A percentile compares a stretch with the other conserved stretches of the same genome.
phyloP scores from a whole-genome alignment of 2,888 invertebrate species.

The Lasioglossum morio region DNA sequence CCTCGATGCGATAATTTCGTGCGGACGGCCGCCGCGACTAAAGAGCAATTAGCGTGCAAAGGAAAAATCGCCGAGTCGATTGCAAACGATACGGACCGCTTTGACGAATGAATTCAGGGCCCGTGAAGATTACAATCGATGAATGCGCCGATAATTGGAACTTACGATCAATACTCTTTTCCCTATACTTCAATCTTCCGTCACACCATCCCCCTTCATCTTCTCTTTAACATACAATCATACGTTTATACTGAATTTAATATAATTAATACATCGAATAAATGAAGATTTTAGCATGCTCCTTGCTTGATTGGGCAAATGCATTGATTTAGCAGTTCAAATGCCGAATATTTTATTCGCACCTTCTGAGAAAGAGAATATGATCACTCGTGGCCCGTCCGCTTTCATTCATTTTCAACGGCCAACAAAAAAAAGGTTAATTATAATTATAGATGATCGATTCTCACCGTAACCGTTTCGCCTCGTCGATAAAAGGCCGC shows the following conservation, averaged over 20 bases:
- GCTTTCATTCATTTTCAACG: not conserved
- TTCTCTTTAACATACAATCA: not conserved
- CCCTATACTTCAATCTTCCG: not conserved
- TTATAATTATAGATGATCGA: not conserved
- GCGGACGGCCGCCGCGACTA: conserved; percentile 69
- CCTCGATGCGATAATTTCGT: conserved; percentile 75
- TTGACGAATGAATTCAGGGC: not conserved
- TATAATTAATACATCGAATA: too few species aligned
- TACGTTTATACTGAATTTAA: not conserved
- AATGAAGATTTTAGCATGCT: not conserved
- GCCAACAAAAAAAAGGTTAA: not conserved
- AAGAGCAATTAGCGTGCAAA: conserved; percentile 76
- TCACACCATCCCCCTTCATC: not conserved
- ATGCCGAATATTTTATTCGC: not conserved
- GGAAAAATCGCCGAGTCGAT: conserved; percentile 60
- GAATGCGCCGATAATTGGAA: not conserved
- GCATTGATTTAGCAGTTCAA: not conserved
- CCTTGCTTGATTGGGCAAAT: too few species aligned
- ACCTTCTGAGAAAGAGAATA: not conserved
- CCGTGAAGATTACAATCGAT: not conserved
- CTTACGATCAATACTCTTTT: not conserved
- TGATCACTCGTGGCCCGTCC: not conserved
- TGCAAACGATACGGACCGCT: conserved; percentile 29
- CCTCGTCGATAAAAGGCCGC: conserved; percentile 95
- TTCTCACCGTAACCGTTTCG: conserved; percentile 91